These are phyloP conservation scores for Lordiphosa andalusiaca DNA, from an alignment of 2,888 invertebrate genomes.

Conservation along the genomic window DNA sequence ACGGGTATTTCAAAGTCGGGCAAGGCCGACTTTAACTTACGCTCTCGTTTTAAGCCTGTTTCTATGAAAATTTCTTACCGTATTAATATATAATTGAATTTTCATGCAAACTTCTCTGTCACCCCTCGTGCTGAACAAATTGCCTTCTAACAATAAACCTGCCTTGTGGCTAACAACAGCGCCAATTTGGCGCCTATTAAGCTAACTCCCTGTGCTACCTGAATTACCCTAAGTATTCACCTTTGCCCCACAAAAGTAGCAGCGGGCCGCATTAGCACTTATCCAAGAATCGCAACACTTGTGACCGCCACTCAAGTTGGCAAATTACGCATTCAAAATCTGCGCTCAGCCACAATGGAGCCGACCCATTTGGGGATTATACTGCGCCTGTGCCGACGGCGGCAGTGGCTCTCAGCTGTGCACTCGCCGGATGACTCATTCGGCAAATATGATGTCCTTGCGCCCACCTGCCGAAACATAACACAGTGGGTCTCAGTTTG, in stretches of 20 bases:
- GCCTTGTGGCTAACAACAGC: constrained; percentile 20
- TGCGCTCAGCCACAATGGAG: constrained; percentile 28
- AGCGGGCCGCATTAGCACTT: constrained; percentile 43
- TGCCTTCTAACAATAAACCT: constrained; percentile 21
- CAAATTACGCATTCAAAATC: constrained; percentile 43
- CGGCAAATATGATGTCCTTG: constrained; percentile 42
- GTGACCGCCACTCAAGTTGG: constrained; percentile 39
- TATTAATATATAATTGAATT: too few relatives aligned
- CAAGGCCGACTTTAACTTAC: too few relatives aligned
- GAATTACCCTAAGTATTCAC: constrained; percentile 21
- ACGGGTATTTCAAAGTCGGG: too few relatives aligned
- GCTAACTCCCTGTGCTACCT: constrained; percentile 9
- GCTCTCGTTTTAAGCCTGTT: too few relatives aligned
- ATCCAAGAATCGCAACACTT: constrained; percentile 19
- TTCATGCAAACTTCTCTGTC: not conserved
- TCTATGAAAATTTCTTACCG: too few relatives aligned
- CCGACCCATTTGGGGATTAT: constrained; percentile 20
- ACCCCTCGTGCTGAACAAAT: constrained; percentile 7
- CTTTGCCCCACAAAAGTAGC: constrained; percentile 12
- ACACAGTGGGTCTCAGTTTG: constrained; percentile 49
- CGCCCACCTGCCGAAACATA: constrained; percentile 41
- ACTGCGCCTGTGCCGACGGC: constrained; percentile 62
- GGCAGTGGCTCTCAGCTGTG: constrained; percentile 43
- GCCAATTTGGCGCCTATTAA: constrained; percentile 53
- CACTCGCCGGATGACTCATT: constrained; percentile 62